Conservation (phyloP, 2,888 invertebrate genomes). For the Ametastegia equiseti region DNA sequence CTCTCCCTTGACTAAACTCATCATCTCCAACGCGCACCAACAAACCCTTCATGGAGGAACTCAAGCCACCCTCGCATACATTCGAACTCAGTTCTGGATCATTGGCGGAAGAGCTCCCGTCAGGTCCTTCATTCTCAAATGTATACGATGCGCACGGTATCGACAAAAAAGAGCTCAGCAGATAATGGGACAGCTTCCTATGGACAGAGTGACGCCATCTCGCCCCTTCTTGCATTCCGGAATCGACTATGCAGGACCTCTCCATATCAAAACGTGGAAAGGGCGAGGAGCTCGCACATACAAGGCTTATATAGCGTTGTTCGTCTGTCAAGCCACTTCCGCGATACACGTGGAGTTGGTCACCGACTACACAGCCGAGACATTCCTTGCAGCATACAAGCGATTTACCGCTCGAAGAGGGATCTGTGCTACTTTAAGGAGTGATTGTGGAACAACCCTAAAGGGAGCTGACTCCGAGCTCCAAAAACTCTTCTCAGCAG, state of each 20-base stretch:
- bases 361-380: constrained; percentile 51
- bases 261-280: neutral
- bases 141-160: constrained; percentile 5
- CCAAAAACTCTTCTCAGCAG: constrained; percentile 58
- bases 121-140: constrained; percentile 42
- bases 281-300: neutral
- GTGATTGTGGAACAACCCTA: constrained; percentile 63
- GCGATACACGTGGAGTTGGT: constrained; percentile 61
- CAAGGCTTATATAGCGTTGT: constrained; percentile 54
- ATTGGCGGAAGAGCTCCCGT: constrained; percentile 49
- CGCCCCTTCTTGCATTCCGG: constrained; percentile 14
- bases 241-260: constrained; percentile 39
- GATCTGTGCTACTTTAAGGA: constrained; percentile 52
- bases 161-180: constrained; percentile 41
- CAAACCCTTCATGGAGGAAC: constrained; percentile 27
- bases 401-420: constrained; percentile 60
- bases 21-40: neutral
- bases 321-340: constrained; percentile 59
- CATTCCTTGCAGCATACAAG: constrained; percentile 56
- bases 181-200: constrained; percentile 59
- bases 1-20: neutral
- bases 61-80: constrained; percentile 15
- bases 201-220: neutral
- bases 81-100: constrained; percentile 48
- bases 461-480: constrained; percentile 57